Conservation (phyloP, 2,113 vertebrate genomes). For the Conger conger region DNA sequence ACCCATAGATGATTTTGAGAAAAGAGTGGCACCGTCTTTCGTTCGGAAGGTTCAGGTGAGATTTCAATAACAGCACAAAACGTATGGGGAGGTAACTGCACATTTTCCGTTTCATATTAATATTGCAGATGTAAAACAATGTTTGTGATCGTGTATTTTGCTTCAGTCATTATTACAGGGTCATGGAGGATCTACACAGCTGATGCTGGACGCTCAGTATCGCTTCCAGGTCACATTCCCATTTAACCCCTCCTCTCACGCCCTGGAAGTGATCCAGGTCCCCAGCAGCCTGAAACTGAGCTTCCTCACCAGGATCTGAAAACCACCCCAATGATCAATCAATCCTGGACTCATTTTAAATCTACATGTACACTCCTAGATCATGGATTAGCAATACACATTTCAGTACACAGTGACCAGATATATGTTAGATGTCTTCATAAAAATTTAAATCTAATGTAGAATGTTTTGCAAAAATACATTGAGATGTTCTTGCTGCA, state of each 20-base stretch:
- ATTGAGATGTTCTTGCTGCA: neutral
- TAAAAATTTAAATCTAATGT: neutral
- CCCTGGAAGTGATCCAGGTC: slow-evolving; percentile 87
- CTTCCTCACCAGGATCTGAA: slow-evolving; percentile 84
- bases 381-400: neutral
- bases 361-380: neutral
- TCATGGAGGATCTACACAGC: slow-evolving; percentile 76
- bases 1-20: slow-evolving; percentile 96
- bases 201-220: slow-evolving; percentile 88
- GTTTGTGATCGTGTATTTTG: neutral
- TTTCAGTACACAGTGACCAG: neutral
- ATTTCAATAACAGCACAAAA: neutral
- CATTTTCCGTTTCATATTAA: neutral
- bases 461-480: neutral
- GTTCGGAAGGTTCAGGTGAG: slow-evolving; percentile 94
- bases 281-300: slow-evolving; percentile 87
- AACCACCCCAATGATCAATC: neutral
- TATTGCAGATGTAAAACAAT: neutral
- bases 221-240: slow-evolving; percentile 95
- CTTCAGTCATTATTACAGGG: slow-evolving; percentile 80
- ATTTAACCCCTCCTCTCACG: slow-evolving; percentile 80
- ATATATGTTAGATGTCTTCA: neutral
- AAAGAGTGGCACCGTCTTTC: slow-evolving; percentile 87
- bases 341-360: slow-evolving; percentile 2
- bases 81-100: neutral